Conservation (phyloP, 2,888 invertebrate species). For the Lepidocyrtoides sp. region DNA sequence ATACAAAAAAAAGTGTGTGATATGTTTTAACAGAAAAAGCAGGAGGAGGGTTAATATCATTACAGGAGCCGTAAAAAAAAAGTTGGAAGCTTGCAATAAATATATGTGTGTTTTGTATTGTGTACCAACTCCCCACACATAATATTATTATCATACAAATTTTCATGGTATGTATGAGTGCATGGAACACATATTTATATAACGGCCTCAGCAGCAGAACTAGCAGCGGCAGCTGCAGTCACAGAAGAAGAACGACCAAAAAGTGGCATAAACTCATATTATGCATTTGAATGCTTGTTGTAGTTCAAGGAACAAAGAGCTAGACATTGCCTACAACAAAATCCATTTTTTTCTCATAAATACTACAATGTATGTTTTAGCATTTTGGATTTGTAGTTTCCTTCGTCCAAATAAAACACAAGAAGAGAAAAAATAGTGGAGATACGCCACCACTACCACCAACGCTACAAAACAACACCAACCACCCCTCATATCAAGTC, state of each 20-base stretch:
- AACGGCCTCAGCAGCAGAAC: background rate
- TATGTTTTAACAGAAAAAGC: background rate
- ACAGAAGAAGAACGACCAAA: background rate
- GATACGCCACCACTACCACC: conserved; percentile 30
- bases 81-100: conserved; percentile 36
- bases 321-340: conserved; percentile 18
- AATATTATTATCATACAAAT: background rate
- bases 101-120: background rate
- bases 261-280: background rate
- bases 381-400: background rate
- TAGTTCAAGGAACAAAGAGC: conserved; percentile 24
- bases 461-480: too few species aligned
- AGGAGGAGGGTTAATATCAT: conserved; percentile 54
- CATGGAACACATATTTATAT: background rate
- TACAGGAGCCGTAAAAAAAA: conserved; percentile 37
- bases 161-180: background rate
- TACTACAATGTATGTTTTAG: background rate
- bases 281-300: background rate
- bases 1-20: background rate
- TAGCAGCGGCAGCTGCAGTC: background rate
- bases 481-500: conserved; percentile 37
- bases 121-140: background rate
- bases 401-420: background rate
- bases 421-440: background rate
- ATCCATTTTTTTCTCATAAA: conserved; percentile 6